These are phyloP conservation scores for Ptychodera flava DNA, from an alignment of 35 echinoderm and acorn worm species.

Conservation along the genomic window DNA sequence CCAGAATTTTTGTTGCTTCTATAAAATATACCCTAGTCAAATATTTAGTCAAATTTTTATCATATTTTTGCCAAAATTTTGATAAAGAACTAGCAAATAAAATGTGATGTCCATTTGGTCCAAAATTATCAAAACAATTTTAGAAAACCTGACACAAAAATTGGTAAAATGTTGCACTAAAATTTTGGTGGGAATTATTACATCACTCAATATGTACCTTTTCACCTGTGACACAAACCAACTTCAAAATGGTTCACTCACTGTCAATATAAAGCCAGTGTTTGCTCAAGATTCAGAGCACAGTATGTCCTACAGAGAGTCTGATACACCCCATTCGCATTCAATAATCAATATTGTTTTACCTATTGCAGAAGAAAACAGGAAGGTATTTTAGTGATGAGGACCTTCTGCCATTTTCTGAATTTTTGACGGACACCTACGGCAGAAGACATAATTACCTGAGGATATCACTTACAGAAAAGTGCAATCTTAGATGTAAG, in stretches of 20 bases:
- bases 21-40: too few species aligned
- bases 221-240: neutral
- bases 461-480: slow-evolving; percentile 82
- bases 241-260: neutral
- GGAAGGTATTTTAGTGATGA: slow-evolving; percentile 4
- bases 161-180: too few species aligned
- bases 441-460: slow-evolving; percentile 85
- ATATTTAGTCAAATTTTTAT: too few species aligned
- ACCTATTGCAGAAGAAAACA: neutral
- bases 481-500: slow-evolving; percentile 91
- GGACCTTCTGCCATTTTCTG: slow-evolving; percentile 70
- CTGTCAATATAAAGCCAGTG: neutral
- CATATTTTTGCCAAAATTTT: too few species aligned
- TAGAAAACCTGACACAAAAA: too few species aligned
- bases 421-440: slow-evolving; percentile 78
- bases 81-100: too few species aligned
- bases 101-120: too few species aligned
- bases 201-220: too few species aligned
- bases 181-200: too few species aligned
- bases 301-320: neutral
- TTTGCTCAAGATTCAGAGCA: neutral
- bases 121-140: too few species aligned
- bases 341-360: neutral
- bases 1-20: too few species aligned
- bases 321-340: neutral